These are phyloP conservation scores for Zaprionus africanus DNA, from an alignment of 1,140 invertebrate species.

Conservation along the genomic window DNA sequence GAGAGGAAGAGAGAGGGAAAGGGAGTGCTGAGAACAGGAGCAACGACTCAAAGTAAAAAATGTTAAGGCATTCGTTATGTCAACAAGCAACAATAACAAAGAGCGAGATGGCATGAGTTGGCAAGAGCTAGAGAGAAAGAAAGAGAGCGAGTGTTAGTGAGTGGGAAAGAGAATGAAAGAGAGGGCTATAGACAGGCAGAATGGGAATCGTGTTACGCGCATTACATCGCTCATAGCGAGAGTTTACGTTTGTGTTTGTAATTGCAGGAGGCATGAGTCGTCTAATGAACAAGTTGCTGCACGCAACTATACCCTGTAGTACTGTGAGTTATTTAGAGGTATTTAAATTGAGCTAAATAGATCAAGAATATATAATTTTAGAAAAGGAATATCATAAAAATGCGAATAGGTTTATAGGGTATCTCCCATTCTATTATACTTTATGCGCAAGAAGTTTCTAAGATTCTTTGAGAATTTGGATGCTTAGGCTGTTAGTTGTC, in stretches of 20 bases:
- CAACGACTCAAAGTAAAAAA: constrained; percentile 39
- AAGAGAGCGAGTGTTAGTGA: too few species aligned
- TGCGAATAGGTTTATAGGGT: neutral
- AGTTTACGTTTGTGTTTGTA: constrained; percentile 68
- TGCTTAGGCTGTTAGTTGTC: neutral
- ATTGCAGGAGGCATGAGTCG: constrained; percentile 58
- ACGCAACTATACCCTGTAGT: constrained; percentile 17
- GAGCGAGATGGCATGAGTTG: constrained; percentile 18
- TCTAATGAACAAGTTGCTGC: constrained; percentile 55
- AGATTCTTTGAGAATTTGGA: neutral
- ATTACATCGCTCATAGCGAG: constrained; percentile 73
- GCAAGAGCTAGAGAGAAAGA: constrained; percentile 9
- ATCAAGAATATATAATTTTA: neutral
- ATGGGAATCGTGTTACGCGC: constrained; percentile 61
- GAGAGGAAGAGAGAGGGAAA: neutral
- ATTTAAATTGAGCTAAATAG: neutral
- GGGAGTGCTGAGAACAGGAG: constrained; percentile 3
- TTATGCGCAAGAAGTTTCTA: neutral
- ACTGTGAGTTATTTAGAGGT: neutral
- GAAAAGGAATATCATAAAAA: too few species aligned
- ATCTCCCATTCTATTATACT: neutral
- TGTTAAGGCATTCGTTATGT: constrained; percentile 81
- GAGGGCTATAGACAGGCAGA: neutral
- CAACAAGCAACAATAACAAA: constrained; percentile 74
- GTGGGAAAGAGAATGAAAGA: neutral